Percentiles rank a stretch among this genome's conserved stretches.
These are phyloP conservation scores for Gymnoscopelus braueri DNA, from an alignment of 2,797 vertebrate species.

Conservation along the genomic window DNA sequence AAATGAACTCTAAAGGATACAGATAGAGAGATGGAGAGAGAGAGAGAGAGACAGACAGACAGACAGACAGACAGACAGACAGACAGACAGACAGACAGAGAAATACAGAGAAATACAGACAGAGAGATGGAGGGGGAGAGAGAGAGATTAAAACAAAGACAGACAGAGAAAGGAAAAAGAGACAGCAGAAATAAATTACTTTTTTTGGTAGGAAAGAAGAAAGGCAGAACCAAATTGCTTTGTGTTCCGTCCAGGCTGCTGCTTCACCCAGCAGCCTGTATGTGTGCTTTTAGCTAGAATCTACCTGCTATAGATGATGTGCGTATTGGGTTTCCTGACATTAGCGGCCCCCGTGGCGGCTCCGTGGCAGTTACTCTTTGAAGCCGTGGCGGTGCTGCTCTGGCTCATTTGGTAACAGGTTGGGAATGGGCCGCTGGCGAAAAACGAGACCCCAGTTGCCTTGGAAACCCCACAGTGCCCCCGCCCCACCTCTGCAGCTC, in stretches of 20 bases:
- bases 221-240: too few relatives aligned
- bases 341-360: slow-evolving; percentile 85
- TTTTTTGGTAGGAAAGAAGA: too few relatives aligned
- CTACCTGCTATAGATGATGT: slow-evolving; percentile 44
- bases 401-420: slow-evolving; percentile 94
- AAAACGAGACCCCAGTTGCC: slow-evolving; percentile 91
- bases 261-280: slow-evolving; percentile 36
- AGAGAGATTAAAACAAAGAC: slow-evolving; percentile 34
- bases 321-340: slow-evolving; percentile 87
- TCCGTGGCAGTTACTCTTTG: slow-evolving; percentile 79
- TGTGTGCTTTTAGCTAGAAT: slow-evolving; percentile 53
- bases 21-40: slow-evolving; percentile 60
- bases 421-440: slow-evolving; percentile 91
- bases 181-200: neutral
- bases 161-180: neutral
- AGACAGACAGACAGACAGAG: too few relatives aligned
- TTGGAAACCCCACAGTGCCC: slow-evolving; percentile 79
- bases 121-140: slow-evolving; percentile 42
- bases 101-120: too few relatives aligned
- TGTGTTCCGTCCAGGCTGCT: too few relatives aligned
- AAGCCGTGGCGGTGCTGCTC: slow-evolving; percentile 78
- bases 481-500: slow-evolving; percentile 74
- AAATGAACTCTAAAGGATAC: slow-evolving; percentile 83
- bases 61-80: too few relatives aligned
- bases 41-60: slow-evolving; percentile 58